Conservation (phyloP, 2,888 invertebrate species). For the Mythimna vitellina region DNA sequence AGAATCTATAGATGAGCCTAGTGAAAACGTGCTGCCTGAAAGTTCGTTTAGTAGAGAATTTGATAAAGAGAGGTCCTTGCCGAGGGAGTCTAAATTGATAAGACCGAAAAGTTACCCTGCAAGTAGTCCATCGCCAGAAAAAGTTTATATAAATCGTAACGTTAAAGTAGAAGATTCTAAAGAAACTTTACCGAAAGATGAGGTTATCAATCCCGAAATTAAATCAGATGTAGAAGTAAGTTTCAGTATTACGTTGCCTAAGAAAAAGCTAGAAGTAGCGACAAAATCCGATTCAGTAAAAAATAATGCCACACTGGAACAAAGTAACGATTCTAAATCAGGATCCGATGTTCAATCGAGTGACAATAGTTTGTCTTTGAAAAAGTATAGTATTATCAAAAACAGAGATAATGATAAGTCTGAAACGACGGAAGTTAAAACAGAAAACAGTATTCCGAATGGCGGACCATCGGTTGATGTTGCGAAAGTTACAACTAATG, state of each 20-base stretch:
- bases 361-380: constrained; percentile 75
- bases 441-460: constrained; percentile 75
- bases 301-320: constrained; percentile 55
- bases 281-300: constrained; percentile 70
- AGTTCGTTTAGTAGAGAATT: constrained; percentile 68
- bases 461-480: constrained; percentile 71
- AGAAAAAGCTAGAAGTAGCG: constrained; percentile 72
- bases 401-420: constrained; percentile 66
- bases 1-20: constrained; percentile 77
- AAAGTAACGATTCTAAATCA: constrained; percentile 62
- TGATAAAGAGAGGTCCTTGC: constrained; percentile 73
- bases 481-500: constrained; percentile 67
- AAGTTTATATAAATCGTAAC: constrained; percentile 77
- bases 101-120: constrained; percentile 92
- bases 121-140: constrained; percentile 85
- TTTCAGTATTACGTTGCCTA: constrained; percentile 86
- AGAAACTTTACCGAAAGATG: constrained; percentile 68
- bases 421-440: constrained; percentile 69
- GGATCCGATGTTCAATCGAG: constrained; percentile 64
- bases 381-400: constrained; percentile 82
- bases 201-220: constrained; percentile 67
- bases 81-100: constrained; percentile 85
- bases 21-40: constrained; percentile 69
- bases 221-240: constrained; percentile 86
- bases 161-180: constrained; percentile 75